Conservation (phyloP, 1,140 invertebrate genomes). For the Daktulosphaira vitifoliae region DNA sequence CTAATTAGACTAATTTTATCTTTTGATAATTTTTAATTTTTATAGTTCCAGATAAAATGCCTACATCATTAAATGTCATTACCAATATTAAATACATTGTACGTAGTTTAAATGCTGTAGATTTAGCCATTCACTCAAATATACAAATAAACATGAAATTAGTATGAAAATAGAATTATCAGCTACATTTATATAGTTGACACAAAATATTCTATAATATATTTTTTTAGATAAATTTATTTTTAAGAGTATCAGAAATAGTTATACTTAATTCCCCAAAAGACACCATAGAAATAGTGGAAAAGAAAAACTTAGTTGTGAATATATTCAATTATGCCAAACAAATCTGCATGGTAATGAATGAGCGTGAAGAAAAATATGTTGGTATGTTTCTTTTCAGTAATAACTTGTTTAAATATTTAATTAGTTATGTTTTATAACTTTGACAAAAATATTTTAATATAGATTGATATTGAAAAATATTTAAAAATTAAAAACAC, state of each 20-base stretch:
- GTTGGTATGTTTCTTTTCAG: not conserved
- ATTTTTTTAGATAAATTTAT: slow-evolving; percentile 4
- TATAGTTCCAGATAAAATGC: not conserved
- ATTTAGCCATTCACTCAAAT: not conserved
- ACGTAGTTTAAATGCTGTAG: not conserved
- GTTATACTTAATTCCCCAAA: slow-evolving; percentile 2
- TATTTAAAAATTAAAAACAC: too few relatives aligned
- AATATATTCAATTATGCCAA: slow-evolving; percentile 5
- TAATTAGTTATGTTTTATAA: too few relatives aligned
- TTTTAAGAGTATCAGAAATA: slow-evolving; percentile 16
- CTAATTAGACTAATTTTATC: not conserved
- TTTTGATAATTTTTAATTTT: not conserved
- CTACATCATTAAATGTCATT: not conserved
- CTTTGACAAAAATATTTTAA: too few relatives aligned
- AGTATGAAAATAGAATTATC: not conserved
- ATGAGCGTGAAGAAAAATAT: slow-evolving; percentile 15
- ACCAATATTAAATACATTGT: slow-evolving; percentile 1
- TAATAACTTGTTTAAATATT: too few relatives aligned
- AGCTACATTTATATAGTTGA: too few relatives aligned
- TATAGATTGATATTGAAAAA: too few relatives aligned
- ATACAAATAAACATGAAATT: not conserved
- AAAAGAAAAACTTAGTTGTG: slow-evolving; percentile 12
- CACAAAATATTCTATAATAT: not conserved
- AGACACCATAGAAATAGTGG: not conserved
- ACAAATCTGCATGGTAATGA: not conserved